Conservation (phyloP, 2,113 vertebrate species). For the Poeciliopsis retropinna region DNA sequence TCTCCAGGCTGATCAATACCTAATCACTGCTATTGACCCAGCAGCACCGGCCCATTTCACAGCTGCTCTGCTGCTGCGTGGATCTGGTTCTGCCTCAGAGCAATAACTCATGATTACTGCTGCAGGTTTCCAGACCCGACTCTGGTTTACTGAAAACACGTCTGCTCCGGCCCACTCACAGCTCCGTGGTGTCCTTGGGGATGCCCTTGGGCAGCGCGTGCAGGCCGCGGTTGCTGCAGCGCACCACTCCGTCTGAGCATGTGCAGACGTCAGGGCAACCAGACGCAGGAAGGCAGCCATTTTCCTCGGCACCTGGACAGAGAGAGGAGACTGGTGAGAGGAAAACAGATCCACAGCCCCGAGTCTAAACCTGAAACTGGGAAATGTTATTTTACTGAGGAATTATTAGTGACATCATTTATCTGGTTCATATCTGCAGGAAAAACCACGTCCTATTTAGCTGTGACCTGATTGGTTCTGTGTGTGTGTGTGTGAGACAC, state of each 20-base stretch:
- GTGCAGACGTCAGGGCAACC: constrained; percentile 93
- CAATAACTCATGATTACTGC: constrained; percentile 35
- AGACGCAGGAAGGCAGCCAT: constrained; percentile 88
- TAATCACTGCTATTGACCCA: constrained; percentile 79
- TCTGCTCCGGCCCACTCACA: constrained; percentile 83
- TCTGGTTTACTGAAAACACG: no score
- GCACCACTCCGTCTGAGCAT: constrained; percentile 91
- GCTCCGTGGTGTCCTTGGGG: constrained; percentile 95
- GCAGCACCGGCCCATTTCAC: constrained; percentile 60
- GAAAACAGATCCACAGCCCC: no score
- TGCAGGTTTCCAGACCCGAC: background rate
- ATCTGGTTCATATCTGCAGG: background rate
- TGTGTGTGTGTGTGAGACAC: no score
- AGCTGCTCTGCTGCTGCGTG: constrained; percentile 34
- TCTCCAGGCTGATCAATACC: constrained; percentile 74
- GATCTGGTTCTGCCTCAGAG: constrained; percentile 2
- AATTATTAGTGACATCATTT: no score
- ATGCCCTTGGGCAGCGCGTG: constrained; percentile 89
- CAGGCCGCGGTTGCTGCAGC: constrained; percentile 94
- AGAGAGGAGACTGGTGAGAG: background rate
- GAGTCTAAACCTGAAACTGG: background rate
- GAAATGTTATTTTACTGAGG: no score
- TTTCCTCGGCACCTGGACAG: constrained; percentile 88
- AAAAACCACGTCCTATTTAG: background rate
- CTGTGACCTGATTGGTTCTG: no score